Percentiles rank a stretch among this genome's conserved stretches.
Conservation (phyloP, 2,888 invertebrate genomes). For the Xestia c-nigrum region DNA sequence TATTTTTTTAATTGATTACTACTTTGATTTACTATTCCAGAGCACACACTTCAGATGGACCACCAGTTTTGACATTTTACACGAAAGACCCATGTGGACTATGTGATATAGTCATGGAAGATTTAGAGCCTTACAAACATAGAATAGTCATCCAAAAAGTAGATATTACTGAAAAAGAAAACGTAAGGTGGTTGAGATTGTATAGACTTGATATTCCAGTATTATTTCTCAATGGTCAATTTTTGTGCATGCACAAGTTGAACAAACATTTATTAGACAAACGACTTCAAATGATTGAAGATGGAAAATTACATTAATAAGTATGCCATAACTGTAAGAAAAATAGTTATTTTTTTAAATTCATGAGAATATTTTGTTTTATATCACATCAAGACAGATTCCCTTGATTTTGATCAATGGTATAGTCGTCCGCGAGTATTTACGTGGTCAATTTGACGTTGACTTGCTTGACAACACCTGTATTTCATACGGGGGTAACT, state of each 20-base stretch:
- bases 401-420: background rate
- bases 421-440: background rate
- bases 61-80: slow-evolving; percentile 94
- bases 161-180: slow-evolving; percentile 94
- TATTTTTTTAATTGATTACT: slow-evolving; percentile 62
- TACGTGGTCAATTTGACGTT: background rate
- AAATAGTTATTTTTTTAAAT: background rate
- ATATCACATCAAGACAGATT: background rate
- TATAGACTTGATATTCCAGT: slow-evolving; percentile 97
- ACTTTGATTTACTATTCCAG: slow-evolving; percentile 78
- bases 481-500: background rate
- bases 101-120: slow-evolving; percentile 94
- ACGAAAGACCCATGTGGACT: slow-evolving; percentile 95
- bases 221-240: slow-evolving; percentile 95
- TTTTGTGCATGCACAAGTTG: slow-evolving; percentile 94
- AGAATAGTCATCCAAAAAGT: slow-evolving; percentile 93
- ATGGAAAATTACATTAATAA: slow-evolving; percentile 60
- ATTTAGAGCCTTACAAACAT: slow-evolving; percentile 91
- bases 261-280: slow-evolving; percentile 90
- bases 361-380: background rate
- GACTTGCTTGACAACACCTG: background rate
- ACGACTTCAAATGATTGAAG: slow-evolving; percentile 85
- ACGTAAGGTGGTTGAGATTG: slow-evolving; percentile 93
- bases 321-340: background rate
- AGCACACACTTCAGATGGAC: slow-evolving; percentile 79